Base-by-base conservation (phyloP, 2,797 vertebrate species). In the Chaetophractus vellerosus region DNA sequence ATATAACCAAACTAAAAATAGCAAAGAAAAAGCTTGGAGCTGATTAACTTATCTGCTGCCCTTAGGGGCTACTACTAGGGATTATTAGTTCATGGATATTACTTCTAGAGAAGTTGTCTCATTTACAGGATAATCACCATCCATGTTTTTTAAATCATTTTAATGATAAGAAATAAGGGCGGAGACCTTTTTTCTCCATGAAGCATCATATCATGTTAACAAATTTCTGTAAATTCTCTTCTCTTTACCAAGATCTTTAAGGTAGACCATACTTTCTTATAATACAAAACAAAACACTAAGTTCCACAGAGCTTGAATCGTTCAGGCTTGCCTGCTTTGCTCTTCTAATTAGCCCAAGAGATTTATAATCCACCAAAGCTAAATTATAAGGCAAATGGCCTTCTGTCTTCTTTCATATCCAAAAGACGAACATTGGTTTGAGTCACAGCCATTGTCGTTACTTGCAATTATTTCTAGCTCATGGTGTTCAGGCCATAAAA, bases 381-480 rank as follows among this genome's bases (percentile, higher is more conserved):
- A 55, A 93, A 74, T 41, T 83, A 87, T 19, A 19, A 75, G 68
- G 55, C 36, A 84, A 85, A 88, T 88, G 90, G 66, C 23, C 11
- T 74, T 45, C 89, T 69, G 12, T 95, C 69, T 88, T 93, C 57
- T 91, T 87, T 83, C 24, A 26, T 71, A 86, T 64, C 79, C 48
- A n/a, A 92, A 74, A 86, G 5, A 79, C n/a, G 68, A 45, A 83
- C n/a, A 24, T 85, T 86, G 55, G 5, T 31, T 88, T 74, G 41
- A 93, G 45, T 83, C 61, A 31, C 61, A 15, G 38, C n/a, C 33
- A 36, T 7, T 36, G 15, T n/a, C 64, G 63, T 90, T 74, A 94
- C 59, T 92, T 90, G 96, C 4, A 66, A 57, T 96, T 91, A 92
- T 95, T 85, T 88, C 80, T 64, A 93, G 21, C 61, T 89, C 48